A percentile compares a stretch with the other conserved stretches of the same genome.
phyloP scores from a whole-genome alignment of 2,113 vertebrate genomes.

The Pampusana beccarii region DNA sequence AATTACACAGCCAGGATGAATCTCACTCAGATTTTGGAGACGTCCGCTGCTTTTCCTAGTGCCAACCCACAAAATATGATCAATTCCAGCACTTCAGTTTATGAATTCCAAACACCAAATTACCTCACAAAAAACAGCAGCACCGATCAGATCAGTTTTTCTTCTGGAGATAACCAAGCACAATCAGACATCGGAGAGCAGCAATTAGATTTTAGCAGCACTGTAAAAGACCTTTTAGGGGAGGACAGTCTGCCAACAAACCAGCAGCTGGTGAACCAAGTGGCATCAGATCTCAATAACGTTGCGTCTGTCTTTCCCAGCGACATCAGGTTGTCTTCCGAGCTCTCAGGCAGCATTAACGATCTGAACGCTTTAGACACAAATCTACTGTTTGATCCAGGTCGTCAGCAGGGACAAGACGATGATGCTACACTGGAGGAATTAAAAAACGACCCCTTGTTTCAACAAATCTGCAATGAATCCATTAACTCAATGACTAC shows the following conservation, averaged over 20 bases:
- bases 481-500: conserved; percentile 85
- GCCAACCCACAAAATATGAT: conserved; percentile 85
- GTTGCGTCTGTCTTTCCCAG: conserved; percentile 85
- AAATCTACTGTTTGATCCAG: conserved; percentile 96
- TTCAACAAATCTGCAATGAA: conserved; percentile 95
- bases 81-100: conserved; percentile 84
- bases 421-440: conserved; percentile 90
- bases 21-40: conserved; percentile 97
- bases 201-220: conserved; percentile 88
- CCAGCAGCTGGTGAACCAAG: conserved; percentile 86
- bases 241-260: conserved; percentile 82
- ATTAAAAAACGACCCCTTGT: conserved; percentile 92
- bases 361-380: conserved; percentile 95
- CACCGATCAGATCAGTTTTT: conserved; percentile 85
- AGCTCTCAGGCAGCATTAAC: conserved; percentile 94
- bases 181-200: conserved; percentile 87
- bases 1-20: conserved; percentile 98
- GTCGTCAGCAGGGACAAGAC: conserved; percentile 92
- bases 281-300: conserved; percentile 82
- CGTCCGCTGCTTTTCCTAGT: conserved; percentile 81
- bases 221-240: conserved; percentile 89
- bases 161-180: conserved; percentile 85
- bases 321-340: conserved; percentile 92
- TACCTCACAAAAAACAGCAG: conserved; percentile 90
- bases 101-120: conserved; percentile 89